Conservation (phyloP, 2,113 vertebrate genomes). For the Callocephalon fimbriatum region DNA sequence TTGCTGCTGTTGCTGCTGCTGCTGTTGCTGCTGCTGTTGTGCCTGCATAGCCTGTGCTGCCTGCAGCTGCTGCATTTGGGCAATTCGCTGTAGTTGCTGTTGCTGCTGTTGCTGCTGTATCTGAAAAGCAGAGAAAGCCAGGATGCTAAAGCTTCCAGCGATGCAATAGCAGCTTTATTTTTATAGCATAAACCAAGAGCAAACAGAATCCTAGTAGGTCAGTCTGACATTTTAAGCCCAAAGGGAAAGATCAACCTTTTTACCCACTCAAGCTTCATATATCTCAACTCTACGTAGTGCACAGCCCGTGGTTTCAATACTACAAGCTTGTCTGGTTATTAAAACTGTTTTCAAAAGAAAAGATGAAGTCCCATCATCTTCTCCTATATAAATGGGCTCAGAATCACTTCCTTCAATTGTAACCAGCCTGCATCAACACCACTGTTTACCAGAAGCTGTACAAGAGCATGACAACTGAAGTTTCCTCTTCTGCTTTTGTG, state of each 20-base stretch:
- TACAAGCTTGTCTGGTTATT: not conserved
- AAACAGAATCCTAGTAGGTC: not conserved
- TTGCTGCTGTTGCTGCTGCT: conserved; percentile 74
- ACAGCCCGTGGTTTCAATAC: not conserved
- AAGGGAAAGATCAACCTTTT: not conserved
- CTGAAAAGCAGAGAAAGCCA: conserved; percentile 38
- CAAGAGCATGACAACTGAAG: not conserved
- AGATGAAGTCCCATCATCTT: not conserved
- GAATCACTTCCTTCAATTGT: not conserved
- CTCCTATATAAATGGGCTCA: not conserved
- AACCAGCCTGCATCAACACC: not conserved
- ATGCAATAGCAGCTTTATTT: not conserved
- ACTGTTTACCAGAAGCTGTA: not conserved
- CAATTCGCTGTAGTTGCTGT: conserved; percentile 78
- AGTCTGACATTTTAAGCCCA: not conserved
- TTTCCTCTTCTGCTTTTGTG: not conserved
- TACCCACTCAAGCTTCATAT: not conserved
- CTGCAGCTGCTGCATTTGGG: conserved; percentile 82
- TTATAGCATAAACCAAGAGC: not conserved
- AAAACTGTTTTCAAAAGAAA: not conserved
- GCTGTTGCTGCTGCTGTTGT: conserved; percentile 79
- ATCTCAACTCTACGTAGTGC: not conserved
- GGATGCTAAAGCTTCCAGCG: not conserved
- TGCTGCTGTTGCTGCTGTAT: conserved; percentile 79
- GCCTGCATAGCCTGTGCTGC: conserved; percentile 75